Base-by-base conservation (phyloP, 2,113 vertebrate genomes). In the Trochalopteron elliotii region DNA sequence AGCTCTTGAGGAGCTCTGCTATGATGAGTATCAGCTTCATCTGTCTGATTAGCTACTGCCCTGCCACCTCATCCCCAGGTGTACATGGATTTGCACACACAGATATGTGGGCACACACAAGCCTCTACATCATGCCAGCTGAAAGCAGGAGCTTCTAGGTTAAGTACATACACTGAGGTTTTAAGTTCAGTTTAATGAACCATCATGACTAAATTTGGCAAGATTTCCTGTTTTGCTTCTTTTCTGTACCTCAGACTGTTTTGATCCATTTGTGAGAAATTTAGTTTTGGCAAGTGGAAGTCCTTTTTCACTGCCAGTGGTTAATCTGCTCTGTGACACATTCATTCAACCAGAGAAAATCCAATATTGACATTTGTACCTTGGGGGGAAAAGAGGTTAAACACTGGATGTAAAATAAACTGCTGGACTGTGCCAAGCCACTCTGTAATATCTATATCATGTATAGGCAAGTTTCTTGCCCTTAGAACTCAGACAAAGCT, bases 321-420 rank as follows among this genome's bases (percentile, higher is more conserved):
- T 97, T 98, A 98, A 98, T 98, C 96, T 98, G 95, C 44, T 42
- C 97, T 96, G 94, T 97, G 97, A 97, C 97, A 96, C 75, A 77
- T 95, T 94, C 96, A 97, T 97, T 97, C 97, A 98, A 94, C 96
- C 94, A 96, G 86, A 97, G 94, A 97, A 98, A 98, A 98, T 98
- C 97, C 95, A 98, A 94, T 97, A 97, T 94, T 98, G 97, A 98
- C 97, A 98, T 98, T 97, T 96, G 94, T 96, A 95, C 96, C 94
- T 96, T 91, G 55, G n/a, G 47, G 96, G 91, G 28, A 35, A 92
- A 96, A 75, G 88, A 98, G 96, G 97, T 97, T 98, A 97, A 97
- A 95, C 4, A 27, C 79, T 74, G 80, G 75, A 94, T 97, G 83
- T 80, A 97, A 97, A 97, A 88, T 95, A 86, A 96, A 70, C 83